Evolutionary conservation across 2,888 invertebrate genomes (phyloP).

Genomic region (Protophormia terraenovae): DNA sequence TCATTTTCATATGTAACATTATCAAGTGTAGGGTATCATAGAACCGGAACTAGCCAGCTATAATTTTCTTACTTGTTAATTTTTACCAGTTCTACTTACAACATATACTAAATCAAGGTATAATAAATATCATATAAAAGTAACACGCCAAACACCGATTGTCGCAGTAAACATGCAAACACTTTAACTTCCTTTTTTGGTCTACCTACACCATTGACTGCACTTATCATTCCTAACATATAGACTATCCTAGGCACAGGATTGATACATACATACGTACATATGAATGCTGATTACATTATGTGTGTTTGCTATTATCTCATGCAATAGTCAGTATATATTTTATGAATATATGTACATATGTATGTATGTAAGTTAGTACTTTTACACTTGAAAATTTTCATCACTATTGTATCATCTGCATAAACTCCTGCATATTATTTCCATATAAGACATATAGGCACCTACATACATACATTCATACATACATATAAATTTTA

Average conservation of each 20-base stretch:
- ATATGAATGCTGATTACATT: conserved; percentile 39
- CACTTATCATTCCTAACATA: conserved; percentile 14
- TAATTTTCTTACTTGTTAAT: background rate
- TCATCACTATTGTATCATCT: conserved; percentile 36
- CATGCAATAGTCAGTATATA: background rate
- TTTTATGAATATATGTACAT: background rate
- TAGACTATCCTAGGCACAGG: background rate
- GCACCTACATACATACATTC: background rate
- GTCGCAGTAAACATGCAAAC: conserved; percentile 55
- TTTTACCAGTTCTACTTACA: background rate
- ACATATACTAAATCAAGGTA: conserved; percentile 2
- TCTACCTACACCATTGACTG: conserved; percentile 46
- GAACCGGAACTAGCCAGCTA: background rate
- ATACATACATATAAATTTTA: background rate
- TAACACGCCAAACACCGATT: conserved; percentile 57
- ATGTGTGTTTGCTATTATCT: conserved; percentile 37
- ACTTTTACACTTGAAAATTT: conserved; percentile 51
- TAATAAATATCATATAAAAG: conserved; percentile 40
- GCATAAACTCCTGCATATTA: background rate
- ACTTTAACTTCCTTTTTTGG: conserved; percentile 55
- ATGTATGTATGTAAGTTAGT: background rate
- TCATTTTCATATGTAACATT: too few species aligned
- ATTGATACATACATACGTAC: background rate
- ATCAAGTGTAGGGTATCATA: background rate
- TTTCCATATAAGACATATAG: background rate